Evolutionary conservation across 1,140 invertebrate species (phyloP), one percentile per base, ranked within the genome.

Genomic region (Drosophila dunni): DNA sequence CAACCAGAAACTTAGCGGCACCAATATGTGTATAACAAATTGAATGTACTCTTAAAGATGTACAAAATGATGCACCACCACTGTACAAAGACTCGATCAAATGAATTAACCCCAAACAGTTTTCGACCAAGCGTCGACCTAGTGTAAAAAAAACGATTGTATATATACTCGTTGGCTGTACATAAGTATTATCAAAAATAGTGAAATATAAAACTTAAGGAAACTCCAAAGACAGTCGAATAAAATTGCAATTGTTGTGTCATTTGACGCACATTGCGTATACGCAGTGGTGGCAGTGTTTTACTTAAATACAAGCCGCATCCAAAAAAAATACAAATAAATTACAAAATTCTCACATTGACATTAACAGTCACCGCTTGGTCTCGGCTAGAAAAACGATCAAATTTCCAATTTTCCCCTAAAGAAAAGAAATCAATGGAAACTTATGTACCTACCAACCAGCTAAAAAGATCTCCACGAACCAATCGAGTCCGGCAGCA

Each of bases 281-380:
- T 91, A 81, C 91, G 91, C 91, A 92, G 91, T 92, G 91, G 91
- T 92, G 90, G 91, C 91, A 92, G 91, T 92, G 91, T 91, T 91
- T 91, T 91, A 92, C 91, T 92, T 92, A 91, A 76, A 91, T 89
- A 71, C 66, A 78, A 73, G 77, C 79, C 77, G 79, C 84, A 79
- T 79, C 45, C 60, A 50, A 69, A 42, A 62, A 10, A 24, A 51
- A 61, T 10, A 33, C 51, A 17, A 38, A 63, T 20, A 20, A 20
- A 20, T 1, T 2, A 63, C 33, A 33, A 44, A 20, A 46, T 29
- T 29, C 20, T 17, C 42, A 66, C 38, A 36, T 24, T 3, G n/a
- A 51, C 61, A 44, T 53, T 36, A 24, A 65, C 50, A 65, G 58
- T 73, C 64, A 53, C 64, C 69, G 54, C 62, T 83, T 81, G 81